phyloP scores from a whole-genome alignment of 2,113 vertebrate genomes.

The Hemiscyllium ocellatum region DNA sequence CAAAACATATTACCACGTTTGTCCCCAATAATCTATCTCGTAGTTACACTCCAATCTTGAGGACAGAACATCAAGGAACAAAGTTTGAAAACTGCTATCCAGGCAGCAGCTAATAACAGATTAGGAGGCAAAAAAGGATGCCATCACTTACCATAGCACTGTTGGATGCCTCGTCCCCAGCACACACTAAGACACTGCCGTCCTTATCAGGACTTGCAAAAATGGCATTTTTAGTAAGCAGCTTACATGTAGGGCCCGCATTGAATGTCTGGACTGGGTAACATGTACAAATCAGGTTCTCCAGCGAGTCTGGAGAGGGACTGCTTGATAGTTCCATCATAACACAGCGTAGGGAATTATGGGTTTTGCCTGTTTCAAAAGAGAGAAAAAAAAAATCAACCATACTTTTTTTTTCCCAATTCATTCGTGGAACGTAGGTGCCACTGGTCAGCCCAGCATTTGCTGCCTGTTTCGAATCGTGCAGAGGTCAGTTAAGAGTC shows the following conservation, averaged over 20 bases:
- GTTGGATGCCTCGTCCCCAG: constrained; percentile 82
- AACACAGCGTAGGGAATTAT: constrained; percentile 70
- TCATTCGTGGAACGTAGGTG: no score
- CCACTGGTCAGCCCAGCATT: no score
- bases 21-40: neutral
- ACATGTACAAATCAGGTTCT: constrained; percentile 68
- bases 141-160: constrained; percentile 73
- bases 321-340: constrained; percentile 77
- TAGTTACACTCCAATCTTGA: neutral
- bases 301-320: constrained; percentile 51
- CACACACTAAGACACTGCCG: constrained; percentile 73
- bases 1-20: neutral
- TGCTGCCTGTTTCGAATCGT: no score
- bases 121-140: neutral
- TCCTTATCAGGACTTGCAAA: constrained; percentile 71
- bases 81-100: neutral
- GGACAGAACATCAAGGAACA: neutral
- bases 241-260: constrained; percentile 77
- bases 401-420: no score
- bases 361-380: constrained; percentile 65
- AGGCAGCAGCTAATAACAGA: neutral
- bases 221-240: constrained; percentile 87
- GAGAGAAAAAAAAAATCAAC: neutral
- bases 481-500: no score
- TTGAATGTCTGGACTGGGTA: constrained; percentile 76